These are phyloP conservation scores for Chaetura pelagica DNA, from an alignment of 2,113 vertebrate genomes.

Conservation along the genomic window DNA sequence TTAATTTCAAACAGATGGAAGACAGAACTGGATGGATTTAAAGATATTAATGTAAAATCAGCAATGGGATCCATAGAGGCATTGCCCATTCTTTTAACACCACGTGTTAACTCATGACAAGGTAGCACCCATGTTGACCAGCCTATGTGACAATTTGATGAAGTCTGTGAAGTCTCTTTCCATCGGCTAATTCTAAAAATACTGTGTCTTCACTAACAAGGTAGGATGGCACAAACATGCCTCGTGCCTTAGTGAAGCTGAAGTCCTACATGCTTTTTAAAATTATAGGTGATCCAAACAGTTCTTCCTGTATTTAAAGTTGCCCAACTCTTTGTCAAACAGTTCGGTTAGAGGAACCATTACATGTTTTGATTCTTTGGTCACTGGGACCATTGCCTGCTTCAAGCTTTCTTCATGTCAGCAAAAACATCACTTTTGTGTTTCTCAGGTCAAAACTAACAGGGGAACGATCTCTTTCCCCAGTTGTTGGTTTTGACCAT, in stretches of 20 bases:
- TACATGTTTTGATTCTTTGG: background rate
- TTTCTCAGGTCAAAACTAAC: background rate
- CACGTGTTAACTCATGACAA: background rate
- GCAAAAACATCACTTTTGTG: background rate
- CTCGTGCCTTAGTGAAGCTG: background rate
- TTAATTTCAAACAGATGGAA: background rate
- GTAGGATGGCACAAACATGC: background rate
- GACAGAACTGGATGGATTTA: background rate
- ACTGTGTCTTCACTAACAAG: background rate
- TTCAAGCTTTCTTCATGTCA: background rate
- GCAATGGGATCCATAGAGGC: background rate
- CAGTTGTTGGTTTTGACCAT: background rate
- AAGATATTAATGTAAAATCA: background rate
- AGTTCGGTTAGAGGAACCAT: background rate
- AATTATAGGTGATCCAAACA: background rate
- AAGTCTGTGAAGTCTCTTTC: background rate
- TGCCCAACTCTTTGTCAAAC: background rate
- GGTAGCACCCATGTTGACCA: background rate
- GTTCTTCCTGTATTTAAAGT: background rate
- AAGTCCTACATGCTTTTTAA: background rate
- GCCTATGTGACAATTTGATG: background rate
- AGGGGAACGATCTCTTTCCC: background rate
- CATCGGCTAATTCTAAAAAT: background rate
- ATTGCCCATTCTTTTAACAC: background rate
- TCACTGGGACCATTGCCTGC: background rate